Conservation (phyloP, 1,140 invertebrate genomes). For the Agraylea sexmaculata region DNA sequence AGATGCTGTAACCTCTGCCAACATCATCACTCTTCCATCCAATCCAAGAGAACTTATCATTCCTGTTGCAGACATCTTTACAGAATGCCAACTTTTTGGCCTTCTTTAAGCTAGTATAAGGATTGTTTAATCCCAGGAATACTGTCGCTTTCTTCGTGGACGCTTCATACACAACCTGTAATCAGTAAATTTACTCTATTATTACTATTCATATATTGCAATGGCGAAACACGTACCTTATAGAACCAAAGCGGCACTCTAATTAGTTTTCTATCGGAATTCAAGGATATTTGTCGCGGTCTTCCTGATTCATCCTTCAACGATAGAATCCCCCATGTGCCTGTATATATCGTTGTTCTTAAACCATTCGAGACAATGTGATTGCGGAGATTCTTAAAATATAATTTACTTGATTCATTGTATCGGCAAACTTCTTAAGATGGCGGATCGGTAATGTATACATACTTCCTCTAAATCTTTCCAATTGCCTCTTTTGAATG, state of each 20-base stretch:
- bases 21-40: conserved; percentile 36
- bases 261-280: conserved; percentile 23
- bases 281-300: conserved; percentile 27
- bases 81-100: conserved; percentile 41
- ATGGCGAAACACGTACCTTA: no score
- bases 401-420: no score
- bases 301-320: conserved; percentile 25
- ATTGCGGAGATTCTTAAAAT: conserved; percentile 27
- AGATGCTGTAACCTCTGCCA: conserved; percentile 49
- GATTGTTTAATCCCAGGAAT: conserved; percentile 53
- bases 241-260: conserved; percentile 35
- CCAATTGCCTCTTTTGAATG: no score
- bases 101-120: conserved; percentile 35
- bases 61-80: conserved; percentile 39
- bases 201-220: no score
- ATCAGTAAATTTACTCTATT: no score
- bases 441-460: no score
- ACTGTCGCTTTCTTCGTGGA: conserved; percentile 39
- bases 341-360: conserved; percentile 31
- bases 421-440: no score
- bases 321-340: conserved; percentile 31
- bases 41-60: conserved; percentile 43
- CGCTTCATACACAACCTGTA: conserved; percentile 44
- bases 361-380: conserved; percentile 30
- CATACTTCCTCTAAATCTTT: no score